Conservation (phyloP, 2,888 invertebrate species). For the Harpagoxenus sublaevis region DNA sequence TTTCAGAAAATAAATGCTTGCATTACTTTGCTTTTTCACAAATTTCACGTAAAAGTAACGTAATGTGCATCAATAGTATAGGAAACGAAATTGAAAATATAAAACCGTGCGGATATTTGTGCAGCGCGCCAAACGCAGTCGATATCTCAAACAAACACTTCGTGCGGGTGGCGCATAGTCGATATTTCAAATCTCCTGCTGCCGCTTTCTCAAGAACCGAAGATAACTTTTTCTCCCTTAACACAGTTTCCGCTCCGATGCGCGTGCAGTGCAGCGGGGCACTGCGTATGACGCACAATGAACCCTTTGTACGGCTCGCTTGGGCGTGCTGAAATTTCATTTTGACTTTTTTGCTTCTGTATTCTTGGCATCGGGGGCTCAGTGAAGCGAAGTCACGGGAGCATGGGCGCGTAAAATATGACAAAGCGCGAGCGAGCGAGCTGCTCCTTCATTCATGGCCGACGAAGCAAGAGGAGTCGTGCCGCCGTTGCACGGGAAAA, state of each 20-base stretch:
- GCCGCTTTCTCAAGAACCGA: constrained; percentile 42
- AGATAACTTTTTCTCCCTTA: constrained; percentile 53
- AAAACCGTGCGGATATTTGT: constrained; percentile 14
- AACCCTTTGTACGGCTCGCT: constrained; percentile 50
- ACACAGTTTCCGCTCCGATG: constrained; percentile 37
- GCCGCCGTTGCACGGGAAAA: constrained; percentile 65
- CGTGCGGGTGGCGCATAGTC: constrained; percentile 21
- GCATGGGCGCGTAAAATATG: constrained; percentile 71
- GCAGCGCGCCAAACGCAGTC: constrained; percentile 20
- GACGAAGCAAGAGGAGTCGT: constrained; percentile 68
- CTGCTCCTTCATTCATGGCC: constrained; percentile 69
- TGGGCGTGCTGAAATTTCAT: constrained; percentile 47
- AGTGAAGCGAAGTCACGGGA: constrained; percentile 43
- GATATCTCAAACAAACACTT: constrained; percentile 42
- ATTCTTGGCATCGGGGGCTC: constrained; percentile 58
- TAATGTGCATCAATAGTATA: no score
- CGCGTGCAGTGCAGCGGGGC: constrained; percentile 42
- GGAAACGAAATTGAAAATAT: constrained; percentile 34
- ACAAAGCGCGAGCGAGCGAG: constrained; percentile 68
- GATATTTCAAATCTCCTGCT: constrained; percentile 40
- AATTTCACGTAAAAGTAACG: neutral
- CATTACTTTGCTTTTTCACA: neutral
- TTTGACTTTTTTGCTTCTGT: constrained; percentile 47
- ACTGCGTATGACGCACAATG: constrained; percentile 52
- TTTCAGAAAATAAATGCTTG: neutral